Percentiles rank a stretch among this genome's conserved stretches.
phyloP scores from a whole-genome alignment of 1,140 invertebrate species.

The Ips nitidus region DNA sequence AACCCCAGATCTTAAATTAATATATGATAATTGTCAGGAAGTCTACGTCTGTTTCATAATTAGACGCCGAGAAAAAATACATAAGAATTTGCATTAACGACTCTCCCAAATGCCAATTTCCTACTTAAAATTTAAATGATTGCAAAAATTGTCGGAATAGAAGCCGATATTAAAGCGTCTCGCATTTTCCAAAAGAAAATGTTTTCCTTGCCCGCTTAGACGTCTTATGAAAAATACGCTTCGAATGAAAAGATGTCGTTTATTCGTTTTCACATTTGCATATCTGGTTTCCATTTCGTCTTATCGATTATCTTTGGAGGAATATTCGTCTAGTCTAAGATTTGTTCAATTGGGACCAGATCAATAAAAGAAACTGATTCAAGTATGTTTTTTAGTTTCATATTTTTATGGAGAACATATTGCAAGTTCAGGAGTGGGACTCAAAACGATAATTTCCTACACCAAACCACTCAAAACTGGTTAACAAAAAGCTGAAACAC shows the following conservation, averaged over 20 bases:
- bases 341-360: not conserved
- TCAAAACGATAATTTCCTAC: no score
- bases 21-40: conserved; percentile 29
- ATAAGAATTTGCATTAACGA: conserved; percentile 35
- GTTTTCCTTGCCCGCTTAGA: conserved; percentile 16
- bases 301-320: conserved; percentile 21
- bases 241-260: conserved; percentile 36
- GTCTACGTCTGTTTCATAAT: conserved; percentile 31
- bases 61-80: conserved; percentile 27
- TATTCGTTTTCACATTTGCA: conserved; percentile 38
- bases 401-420: no score
- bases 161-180: conserved; percentile 25
- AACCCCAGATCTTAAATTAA: conserved; percentile 18
- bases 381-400: not conserved
- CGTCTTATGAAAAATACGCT: conserved; percentile 39
- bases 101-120: conserved; percentile 31
- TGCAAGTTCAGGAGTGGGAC: no score
- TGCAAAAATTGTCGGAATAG: conserved; percentile 28
- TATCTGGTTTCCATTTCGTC: conserved; percentile 38
- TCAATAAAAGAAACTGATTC: not conserved
- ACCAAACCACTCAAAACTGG: no score
- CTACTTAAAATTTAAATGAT: conserved; percentile 34
- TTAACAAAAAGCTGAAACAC: no score
- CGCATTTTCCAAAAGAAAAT: conserved; percentile 26
- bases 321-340: not conserved